A percentile compares a stretch with the other conserved stretches of the same genome.
These are phyloP conservation scores for Mesoligia furuncula DNA, from an alignment of 2,888 invertebrate species.

Conservation along the genomic window DNA sequence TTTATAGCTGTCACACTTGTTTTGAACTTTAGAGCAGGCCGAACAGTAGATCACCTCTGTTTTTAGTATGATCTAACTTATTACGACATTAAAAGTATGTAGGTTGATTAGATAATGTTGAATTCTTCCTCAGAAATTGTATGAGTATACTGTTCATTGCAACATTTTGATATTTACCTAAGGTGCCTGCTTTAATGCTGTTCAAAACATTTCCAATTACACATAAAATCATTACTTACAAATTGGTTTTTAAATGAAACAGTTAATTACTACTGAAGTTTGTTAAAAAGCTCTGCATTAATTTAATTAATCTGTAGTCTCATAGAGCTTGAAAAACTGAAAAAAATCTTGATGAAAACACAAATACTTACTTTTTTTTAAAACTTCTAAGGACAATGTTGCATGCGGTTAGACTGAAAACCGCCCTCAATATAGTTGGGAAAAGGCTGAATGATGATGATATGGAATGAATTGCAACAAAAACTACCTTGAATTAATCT, in stretches of 20 bases:
- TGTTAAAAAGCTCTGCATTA: not conserved
- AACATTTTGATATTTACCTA: constrained; percentile 1
- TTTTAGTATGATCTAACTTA: constrained; percentile 43
- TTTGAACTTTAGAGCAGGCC: not conserved
- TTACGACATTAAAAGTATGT: constrained; percentile 43
- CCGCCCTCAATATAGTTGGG: not conserved
- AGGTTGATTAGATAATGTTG: constrained; percentile 43
- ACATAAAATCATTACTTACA: not conserved
- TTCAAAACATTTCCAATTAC: constrained; percentile 1
- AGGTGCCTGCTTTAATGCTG: not conserved
- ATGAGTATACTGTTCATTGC: constrained; percentile 1
- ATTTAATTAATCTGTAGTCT: no score
- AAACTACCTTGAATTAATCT: not conserved
- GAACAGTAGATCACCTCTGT: constrained; percentile 57
- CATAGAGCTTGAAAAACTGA: not conserved
- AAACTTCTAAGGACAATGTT: not conserved
- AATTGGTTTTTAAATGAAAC: not conserved
- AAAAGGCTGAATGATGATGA: no score
- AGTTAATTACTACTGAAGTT: not conserved
- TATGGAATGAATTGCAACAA: not conserved
- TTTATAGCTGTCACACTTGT: constrained; percentile 79
- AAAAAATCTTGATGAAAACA: not conserved
- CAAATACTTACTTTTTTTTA: not conserved
- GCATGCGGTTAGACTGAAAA: not conserved
- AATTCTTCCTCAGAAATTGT: constrained; percentile 38